Evolutionary conservation across 2,797 vertebrate genomes (phyloP), one percentile per base, ranked within the genome.

Genomic region (Lycodopsis pacificus): DNA sequence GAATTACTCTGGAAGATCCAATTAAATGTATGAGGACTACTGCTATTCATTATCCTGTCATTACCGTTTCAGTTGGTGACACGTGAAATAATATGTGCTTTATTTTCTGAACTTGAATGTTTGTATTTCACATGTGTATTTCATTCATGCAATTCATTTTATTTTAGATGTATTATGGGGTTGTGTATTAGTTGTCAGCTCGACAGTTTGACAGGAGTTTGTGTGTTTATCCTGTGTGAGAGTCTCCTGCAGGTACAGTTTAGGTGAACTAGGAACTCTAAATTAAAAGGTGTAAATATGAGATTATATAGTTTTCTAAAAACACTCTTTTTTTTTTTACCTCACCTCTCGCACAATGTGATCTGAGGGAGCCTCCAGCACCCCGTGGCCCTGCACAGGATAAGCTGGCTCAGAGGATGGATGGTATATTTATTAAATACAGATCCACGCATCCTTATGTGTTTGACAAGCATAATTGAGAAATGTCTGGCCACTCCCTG

Each of bases 11-110:
- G 30, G 2, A 12, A 63, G 54, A 65, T 71, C 80, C 25, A 71
- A 22, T 72, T 82, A 54, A 40, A 73, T 57, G 3, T 14, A 59
- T 30, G 15, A 66, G 54, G 13, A 73, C 58, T 34, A 71, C n/a
- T 62, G 8, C 71, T 30, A 15, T 71, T 74, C 17, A 72, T 77
- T 65, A 65, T 65, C 20, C 20, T 71, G 65, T 63, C 61, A 77
- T 68, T 70, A 40, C n/a, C 30, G 12, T 40, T 78, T 73, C 65
- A 56, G 32, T 48, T 79, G 13, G n/a, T 30, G 10, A 40, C 54
- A 58, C 20, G 3, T 66, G 2, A 62, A 48, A 65, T 34, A 46
- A 2, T 30, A 17, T 51, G 36, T 54, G 22, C 30, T 82, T 49
- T 58, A 38, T 40, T 36, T 77, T 54, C 7, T 17, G 10, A 6